Conservation (phyloP, 2,888 invertebrate species). For the Plebejus anna region DNA sequence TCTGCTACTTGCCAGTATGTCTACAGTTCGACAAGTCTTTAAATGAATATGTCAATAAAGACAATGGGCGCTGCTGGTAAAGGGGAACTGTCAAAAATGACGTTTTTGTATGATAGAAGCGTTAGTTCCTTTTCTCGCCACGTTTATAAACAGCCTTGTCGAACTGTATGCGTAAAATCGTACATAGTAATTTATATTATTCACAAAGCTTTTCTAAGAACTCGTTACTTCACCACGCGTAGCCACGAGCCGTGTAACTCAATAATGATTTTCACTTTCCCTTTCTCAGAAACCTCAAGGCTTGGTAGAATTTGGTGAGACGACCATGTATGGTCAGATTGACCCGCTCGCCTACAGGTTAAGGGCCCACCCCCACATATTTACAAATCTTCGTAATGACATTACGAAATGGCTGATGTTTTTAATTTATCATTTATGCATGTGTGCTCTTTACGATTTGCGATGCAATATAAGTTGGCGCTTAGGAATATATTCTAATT, state of each 20-base stretch:
- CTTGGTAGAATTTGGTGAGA: neutral
- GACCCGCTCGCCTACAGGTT: conserved; percentile 19
- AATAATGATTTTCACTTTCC: neutral
- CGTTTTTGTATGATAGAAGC: too few species aligned
- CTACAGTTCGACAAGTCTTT: too few species aligned
- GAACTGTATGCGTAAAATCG: too few species aligned
- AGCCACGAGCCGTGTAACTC: neutral
- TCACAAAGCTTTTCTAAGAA: neutral
- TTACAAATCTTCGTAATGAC: neutral
- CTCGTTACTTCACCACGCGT: neutral
- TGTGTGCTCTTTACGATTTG: neutral
- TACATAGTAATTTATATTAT: too few species aligned
- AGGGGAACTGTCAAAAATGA: too few species aligned
- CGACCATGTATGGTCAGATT: conserved; percentile 2
- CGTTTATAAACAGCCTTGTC: too few species aligned
- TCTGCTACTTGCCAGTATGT: too few species aligned
- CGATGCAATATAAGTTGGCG: too few species aligned
- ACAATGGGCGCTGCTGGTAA: too few species aligned
- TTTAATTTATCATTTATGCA: conserved; percentile 3
- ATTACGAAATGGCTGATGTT: neutral
- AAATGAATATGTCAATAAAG: too few species aligned
- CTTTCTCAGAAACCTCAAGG: neutral
- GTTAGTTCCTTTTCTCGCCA: too few species aligned
- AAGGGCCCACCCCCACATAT: conserved; percentile 12
- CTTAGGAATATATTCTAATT: too few species aligned